These are phyloP conservation scores for Osmoderma eremita DNA, from an alignment of 2,888 invertebrate species.

Conservation along the genomic window DNA sequence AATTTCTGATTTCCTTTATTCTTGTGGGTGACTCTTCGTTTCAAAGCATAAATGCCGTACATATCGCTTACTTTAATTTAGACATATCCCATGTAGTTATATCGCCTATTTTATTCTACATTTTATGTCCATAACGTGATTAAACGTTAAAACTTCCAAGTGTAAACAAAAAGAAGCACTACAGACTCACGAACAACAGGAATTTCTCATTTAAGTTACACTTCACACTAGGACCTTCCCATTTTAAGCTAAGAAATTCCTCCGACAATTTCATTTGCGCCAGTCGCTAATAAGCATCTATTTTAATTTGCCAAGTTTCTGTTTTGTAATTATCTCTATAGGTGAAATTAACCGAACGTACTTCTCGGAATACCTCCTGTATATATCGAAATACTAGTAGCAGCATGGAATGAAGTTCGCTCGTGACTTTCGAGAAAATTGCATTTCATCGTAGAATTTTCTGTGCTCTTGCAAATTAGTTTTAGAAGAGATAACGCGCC, in stretches of 20 bases:
- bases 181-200: too few species aligned
- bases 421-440: constrained; percentile 17
- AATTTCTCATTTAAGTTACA: too few species aligned
- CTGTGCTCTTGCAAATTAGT: constrained; percentile 28
- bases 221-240: too few species aligned
- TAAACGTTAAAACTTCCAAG: too few species aligned
- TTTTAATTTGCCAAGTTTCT: constrained; percentile 1
- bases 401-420: constrained; percentile 10
- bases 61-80: background rate
- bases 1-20: constrained; percentile 34
- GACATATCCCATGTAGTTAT: background rate
- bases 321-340: constrained; percentile 8
- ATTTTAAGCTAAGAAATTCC: too few species aligned
- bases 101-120: too few species aligned
- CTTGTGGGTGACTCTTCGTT: background rate
- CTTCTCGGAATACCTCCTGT: background rate
- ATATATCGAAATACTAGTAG: background rate
- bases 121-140: too few species aligned
- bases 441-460: constrained; percentile 18
- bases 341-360: background rate
- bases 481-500: constrained; percentile 12
- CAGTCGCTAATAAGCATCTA: background rate
- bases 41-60: background rate
- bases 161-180: too few species aligned
- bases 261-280: too few species aligned